Conservation (phyloP, 2,888 invertebrate species). For the Sinopyrophorus schimmeli region DNA sequence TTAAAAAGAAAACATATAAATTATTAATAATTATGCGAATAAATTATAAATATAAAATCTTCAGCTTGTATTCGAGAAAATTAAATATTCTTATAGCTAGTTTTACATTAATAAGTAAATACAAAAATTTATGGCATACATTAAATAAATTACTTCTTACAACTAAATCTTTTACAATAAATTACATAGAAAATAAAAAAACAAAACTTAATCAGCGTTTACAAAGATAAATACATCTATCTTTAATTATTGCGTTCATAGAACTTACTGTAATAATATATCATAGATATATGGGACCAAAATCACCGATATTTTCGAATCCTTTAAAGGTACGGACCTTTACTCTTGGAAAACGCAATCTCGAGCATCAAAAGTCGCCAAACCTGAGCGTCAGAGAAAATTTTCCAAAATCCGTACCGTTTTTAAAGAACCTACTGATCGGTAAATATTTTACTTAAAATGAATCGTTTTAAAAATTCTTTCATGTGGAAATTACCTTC, state of each 20-base stretch:
- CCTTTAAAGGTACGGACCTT: constrained; percentile 25
- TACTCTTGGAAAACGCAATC: constrained; percentile 15
- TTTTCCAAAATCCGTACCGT: constrained; percentile 16
- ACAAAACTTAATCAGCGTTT: neutral
- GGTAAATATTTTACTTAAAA: constrained; percentile 53
- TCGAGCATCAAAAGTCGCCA: constrained; percentile 44
- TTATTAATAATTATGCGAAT: constrained; percentile 6
- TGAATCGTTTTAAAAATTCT: constrained; percentile 40
- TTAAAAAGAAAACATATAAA: constrained; percentile 12
- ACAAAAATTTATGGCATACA: constrained; percentile 3
- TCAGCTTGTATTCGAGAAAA: constrained; percentile 1
- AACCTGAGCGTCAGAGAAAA: constrained; percentile 43
- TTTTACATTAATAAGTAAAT: neutral
- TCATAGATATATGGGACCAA: constrained; percentile 98
- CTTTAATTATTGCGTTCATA: constrained; percentile 69
- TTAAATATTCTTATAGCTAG: constrained; percentile 13
- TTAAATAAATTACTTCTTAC: constrained; percentile 11
- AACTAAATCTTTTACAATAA: too few relatives aligned
- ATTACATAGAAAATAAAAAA: neutral
- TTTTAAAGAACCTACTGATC: constrained; percentile 44
- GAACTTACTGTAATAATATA: constrained; percentile 93
- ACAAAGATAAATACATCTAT: constrained; percentile 3
- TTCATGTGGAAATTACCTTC: constrained; percentile 61
- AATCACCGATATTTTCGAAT: constrained; percentile 52
- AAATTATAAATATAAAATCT: constrained; percentile 4